Percentiles rank a stretch among this genome's conserved stretches.
These are phyloP conservation scores for Acleris literana DNA, from an alignment of 2,888 invertebrate species.

Conservation along the genomic window DNA sequence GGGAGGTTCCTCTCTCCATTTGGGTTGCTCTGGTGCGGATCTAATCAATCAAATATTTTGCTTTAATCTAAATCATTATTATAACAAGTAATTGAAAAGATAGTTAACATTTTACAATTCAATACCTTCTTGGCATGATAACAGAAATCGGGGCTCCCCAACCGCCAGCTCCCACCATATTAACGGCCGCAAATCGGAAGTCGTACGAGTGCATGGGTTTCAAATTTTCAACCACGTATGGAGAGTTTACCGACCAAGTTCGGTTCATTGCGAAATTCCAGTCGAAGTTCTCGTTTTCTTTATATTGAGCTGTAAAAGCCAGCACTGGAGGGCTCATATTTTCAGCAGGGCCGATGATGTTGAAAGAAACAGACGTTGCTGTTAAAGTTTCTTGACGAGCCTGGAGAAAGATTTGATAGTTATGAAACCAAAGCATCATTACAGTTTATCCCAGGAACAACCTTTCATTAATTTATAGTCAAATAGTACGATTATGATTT, in stretches of 20 bases:
- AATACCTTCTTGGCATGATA: slow-evolving; percentile 87
- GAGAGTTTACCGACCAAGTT: slow-evolving; percentile 91
- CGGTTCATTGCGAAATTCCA: slow-evolving; percentile 88
- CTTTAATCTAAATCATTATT: slow-evolving; percentile 4
- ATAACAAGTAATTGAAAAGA: background rate
- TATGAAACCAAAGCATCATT: background rate
- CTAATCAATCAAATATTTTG: slow-evolving; percentile 51
- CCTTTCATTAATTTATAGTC: background rate
- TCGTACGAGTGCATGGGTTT: slow-evolving; percentile 90
- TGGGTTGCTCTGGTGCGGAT: slow-evolving; percentile 88
- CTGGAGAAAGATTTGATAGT: slow-evolving; percentile 54
- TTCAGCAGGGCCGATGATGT: slow-evolving; percentile 88
- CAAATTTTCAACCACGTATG: slow-evolving; percentile 91
- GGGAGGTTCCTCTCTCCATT: slow-evolving; percentile 71
- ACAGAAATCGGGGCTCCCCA: slow-evolving; percentile 87
- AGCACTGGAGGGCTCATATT: slow-evolving; percentile 90
- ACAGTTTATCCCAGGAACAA: too few species aligned
- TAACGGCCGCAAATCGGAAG: slow-evolving; percentile 93
- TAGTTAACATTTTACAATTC: background rate
- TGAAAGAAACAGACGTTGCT: slow-evolving; percentile 93
- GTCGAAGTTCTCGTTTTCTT: slow-evolving; percentile 85
- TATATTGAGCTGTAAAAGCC: slow-evolving; percentile 90
- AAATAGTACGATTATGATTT: background rate
- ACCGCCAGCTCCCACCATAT: slow-evolving; percentile 91
- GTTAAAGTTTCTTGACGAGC: slow-evolving; percentile 88